Conservation (phyloP, 2,888 invertebrate species). For the Griposia aprilina region DNA sequence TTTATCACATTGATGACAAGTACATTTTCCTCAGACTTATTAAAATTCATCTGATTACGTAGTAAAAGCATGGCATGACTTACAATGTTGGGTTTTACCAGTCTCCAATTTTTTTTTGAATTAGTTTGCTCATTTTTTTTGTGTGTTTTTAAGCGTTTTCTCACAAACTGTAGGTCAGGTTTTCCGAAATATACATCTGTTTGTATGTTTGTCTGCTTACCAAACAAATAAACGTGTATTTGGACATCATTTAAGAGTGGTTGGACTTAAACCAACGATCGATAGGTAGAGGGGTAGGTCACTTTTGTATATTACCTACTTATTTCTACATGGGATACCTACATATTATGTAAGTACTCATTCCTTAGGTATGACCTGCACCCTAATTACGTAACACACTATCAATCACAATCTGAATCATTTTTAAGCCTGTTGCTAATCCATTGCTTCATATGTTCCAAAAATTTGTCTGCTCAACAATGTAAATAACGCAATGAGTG, state of each 20-base stretch:
- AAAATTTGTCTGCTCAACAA: no score
- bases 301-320: neutral
- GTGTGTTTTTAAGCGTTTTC: neutral
- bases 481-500: no score
- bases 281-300: neutral
- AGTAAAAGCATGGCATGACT: neutral
- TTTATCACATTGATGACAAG: neutral
- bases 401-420: no score
- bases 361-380: neutral
- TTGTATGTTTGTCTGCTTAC: neutral
- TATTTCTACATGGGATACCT: neutral
- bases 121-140: neutral
- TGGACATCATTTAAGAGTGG: neutral
- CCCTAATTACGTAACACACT: no score
- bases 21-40: neutral
- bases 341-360: neutral
- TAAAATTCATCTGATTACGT: slow-evolving; percentile 2
- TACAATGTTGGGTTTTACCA: slow-evolving; percentile 14
- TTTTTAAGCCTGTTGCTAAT: no score
- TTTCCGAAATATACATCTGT: slow-evolving; percentile 19
- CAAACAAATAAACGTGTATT: slow-evolving; percentile 2
- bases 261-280: neutral
- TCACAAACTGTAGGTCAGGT: neutral
- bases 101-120: neutral
- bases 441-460: no score